phyloP scores from a whole-genome alignment of 2,113 vertebrate genomes.

The Hydrochoerus hydrochaeris region DNA sequence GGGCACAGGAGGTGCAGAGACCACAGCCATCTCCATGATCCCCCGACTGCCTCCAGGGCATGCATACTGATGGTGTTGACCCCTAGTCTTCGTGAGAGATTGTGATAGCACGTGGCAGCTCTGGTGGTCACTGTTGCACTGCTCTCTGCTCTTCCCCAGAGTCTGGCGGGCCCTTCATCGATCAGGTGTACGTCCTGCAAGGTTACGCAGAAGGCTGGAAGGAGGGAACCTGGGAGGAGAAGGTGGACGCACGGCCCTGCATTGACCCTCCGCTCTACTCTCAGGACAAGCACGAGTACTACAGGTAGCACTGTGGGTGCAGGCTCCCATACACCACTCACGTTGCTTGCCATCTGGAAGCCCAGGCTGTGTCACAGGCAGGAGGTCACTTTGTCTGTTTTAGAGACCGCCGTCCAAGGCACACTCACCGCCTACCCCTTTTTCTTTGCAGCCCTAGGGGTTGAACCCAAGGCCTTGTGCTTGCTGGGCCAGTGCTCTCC shows the following conservation, averaged over 20 bases:
- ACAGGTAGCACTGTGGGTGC: conserved; percentile 86
- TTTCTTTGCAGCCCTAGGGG: neutral
- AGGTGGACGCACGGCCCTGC: conserved; percentile 92
- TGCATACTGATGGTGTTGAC: fast-evolving
- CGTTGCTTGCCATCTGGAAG: neutral
- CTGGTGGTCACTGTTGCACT: fast-evolving
- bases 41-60: fast-evolving
- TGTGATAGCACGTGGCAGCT: neutral
- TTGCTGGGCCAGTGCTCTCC: neutral
- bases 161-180: conserved; percentile 97
- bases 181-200: conserved; percentile 95
- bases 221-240: conserved; percentile 97
- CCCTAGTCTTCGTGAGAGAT: fast-evolving
- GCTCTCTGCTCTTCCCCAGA: conserved; percentile 85
- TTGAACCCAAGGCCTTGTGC: neutral
- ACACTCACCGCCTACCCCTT: neutral
- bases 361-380: neutral
- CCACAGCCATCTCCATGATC: neutral
- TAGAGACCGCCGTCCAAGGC: neutral
- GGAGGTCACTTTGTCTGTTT: neutral
- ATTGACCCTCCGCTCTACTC: conserved; percentile 92
- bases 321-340: neutral
- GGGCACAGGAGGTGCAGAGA: neutral
- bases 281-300: conserved; percentile 94
- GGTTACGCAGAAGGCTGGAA: conserved; percentile 97